Evolutionary conservation across 2,113 vertebrate genomes (phyloP).

Genomic region (Cryptotis parvus): DNA sequence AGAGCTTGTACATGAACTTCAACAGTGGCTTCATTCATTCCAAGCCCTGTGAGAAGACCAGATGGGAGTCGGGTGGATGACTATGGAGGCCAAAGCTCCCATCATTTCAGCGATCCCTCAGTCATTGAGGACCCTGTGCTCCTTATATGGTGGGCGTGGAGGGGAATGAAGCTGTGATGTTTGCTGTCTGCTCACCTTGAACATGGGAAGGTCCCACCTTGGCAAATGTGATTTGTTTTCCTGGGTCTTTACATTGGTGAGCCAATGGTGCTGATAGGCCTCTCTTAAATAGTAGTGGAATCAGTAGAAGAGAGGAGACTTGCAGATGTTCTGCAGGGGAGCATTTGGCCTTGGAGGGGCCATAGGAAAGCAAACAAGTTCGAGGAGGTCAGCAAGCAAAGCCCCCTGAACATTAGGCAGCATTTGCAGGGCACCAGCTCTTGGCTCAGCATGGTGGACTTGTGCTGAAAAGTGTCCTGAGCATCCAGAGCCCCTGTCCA

Average conservation of each 20-base stretch:
- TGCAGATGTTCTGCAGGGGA: too few relatives aligned
- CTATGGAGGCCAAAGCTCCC: not conserved
- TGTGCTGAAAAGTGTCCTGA: too few relatives aligned
- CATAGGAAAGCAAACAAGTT: not conserved
- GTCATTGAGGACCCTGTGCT: not conserved
- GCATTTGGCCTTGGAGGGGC: not conserved
- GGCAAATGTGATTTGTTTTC: not conserved
- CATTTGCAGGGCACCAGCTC: not conserved
- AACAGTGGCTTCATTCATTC: constrained; percentile 50
- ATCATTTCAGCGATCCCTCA: not conserved
- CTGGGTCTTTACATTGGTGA: not conserved
- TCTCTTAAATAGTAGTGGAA: not conserved
- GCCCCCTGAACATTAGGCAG: not conserved
- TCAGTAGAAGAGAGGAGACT: too few relatives aligned
- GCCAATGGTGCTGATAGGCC: not conserved
- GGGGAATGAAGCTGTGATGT: not conserved
- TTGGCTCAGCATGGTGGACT: not conserved
- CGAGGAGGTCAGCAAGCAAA: not conserved
- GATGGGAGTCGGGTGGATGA: constrained; percentile 41
- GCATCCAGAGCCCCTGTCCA: not conserved
- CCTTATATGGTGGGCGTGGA: too few relatives aligned
- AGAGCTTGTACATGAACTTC: constrained; percentile 69
- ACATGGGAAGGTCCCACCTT: not conserved
- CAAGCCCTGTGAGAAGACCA: constrained; percentile 22
- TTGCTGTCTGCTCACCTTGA: not conserved